Base-by-base conservation (phyloP, 2,888 invertebrate genomes). In the Heliconius aoede region DNA sequence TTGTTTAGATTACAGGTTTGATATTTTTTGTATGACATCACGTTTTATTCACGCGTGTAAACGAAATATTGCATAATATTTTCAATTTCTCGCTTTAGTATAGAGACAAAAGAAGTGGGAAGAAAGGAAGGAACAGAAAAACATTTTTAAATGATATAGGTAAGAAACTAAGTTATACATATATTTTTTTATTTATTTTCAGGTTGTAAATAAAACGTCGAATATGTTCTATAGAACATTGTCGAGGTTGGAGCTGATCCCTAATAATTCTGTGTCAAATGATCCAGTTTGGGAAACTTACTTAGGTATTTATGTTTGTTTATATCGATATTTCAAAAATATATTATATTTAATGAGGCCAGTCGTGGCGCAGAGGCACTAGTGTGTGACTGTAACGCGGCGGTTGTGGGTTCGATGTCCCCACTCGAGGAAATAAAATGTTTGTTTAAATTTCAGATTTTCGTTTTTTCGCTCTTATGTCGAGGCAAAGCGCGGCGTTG, bases 231-330 rank as follows among this genome's bases (percentile, higher is more conserved):
- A 95, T 85, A 96, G 96, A 1, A 90, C 95, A 40, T 85, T 96
- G 71, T 91, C 95, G 0, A 95, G 91, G 83, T 92, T 95, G 82
- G 96, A 95, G 88, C 93, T 92, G 81, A 95, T 90, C 82, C 95
- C 88, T 78, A 95, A 95, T 85, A 95, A 93, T 82, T 94, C 90
- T 0, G 93, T 92, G 0, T 95, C 95, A n/a, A 94, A 94, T 75
- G 96, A 96, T 78, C 95, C 95, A 3, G 92, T 96, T 0, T 97
- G 97, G 97, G 96, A 97, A 82, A 96, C 96, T 7, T 96, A 96
- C 85, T 91, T 96, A 83, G 96, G 96, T 96, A 87, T 76, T n/a
- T 77, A 58, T 55, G 28, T 15, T 71, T 21, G 24, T 65, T 58
- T 58, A 58, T 58, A 58, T 8, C 51, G 8, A 8, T 55, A 46